Evolutionary conservation across 2,797 vertebrate species (phyloP), one percentile per base, ranked within the genome.

Genomic region (Pseudochirops cupreus): DNA sequence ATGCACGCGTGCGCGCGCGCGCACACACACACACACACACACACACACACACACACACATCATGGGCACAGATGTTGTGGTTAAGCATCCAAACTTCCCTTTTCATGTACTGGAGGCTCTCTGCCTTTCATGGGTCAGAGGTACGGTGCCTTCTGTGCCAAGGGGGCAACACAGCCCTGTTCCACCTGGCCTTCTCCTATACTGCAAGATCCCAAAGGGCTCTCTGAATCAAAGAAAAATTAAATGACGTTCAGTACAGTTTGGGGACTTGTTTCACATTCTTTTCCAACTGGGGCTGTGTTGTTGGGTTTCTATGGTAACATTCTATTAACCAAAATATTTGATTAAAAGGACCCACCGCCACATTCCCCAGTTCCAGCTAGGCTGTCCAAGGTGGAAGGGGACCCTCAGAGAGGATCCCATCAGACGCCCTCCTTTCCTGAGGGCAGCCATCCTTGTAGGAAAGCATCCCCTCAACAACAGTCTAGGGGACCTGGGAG

Each of bases 261-360:
- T 14, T 90, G 31, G 94, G 87, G 56, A 29, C 59, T 92, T 74
- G 28, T 90, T 82, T 82, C 56, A 39, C n/a, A 7, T 90, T 90
- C 92, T 95, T 94, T 39, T 0, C 5, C 96, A 95, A 94, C 92
- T 52, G 87, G 52, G 59, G 87, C 93, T 5, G 21, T 91, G 91
- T 94, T 5, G 21, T 4, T 1, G 0, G 0, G 91, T 82, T 46
- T 46, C 74, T 46, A 50, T 1, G 0, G 26, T 74, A 59, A 92
- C 16, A 0, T 94, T 90, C 52, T 56, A 93, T 90, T 91, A 74
- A 53, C 26, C 56, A 29, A 33, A 92, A 18, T 94, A 54, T 67
- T 10, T 13, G 56, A 92, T 52, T 29, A 74, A 87, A 16, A 58
- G 82, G 28, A 92, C 39, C 56, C n/a, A 28, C 9, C 1, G 9